Evolutionary conservation across 2,888 invertebrate genomes (phyloP).

Genomic region (Diarsia brunnea): DNA sequence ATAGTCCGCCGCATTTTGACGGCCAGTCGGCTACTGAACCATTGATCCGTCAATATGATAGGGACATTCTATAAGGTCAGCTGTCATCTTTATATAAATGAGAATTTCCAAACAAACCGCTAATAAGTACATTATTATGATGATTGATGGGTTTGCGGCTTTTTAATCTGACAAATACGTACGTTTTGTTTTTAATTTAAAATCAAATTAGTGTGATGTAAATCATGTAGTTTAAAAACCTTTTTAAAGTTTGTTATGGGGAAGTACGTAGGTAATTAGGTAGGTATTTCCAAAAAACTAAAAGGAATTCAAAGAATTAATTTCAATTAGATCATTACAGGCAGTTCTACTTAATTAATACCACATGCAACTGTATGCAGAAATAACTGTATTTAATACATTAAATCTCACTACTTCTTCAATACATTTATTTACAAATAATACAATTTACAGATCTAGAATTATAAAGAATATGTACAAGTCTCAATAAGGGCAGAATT

Average conservation of each 20-base stretch:
- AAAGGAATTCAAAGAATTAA: too few species aligned
- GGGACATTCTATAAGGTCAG: slow-evolving; percentile 13
- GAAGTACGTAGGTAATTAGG: background rate
- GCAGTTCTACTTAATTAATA: too few species aligned
- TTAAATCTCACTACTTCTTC: background rate
- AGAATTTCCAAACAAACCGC: slow-evolving; percentile 24
- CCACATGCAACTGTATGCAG: background rate
- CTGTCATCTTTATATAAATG: slow-evolving; percentile 29
- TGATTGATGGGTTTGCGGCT: slow-evolving; percentile 34
- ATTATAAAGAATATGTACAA: too few species aligned
- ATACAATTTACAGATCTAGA: too few species aligned
- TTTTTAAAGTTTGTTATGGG: background rate
- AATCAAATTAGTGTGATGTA: slow-evolving; percentile 17
- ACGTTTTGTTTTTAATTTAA: slow-evolving; percentile 32
- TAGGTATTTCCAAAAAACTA: background rate
- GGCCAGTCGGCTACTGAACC: background rate
- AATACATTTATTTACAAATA: too few species aligned
- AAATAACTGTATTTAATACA: background rate
- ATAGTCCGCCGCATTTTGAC: slow-evolving; percentile 18
- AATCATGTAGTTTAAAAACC: background rate
- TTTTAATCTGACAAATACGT: slow-evolving; percentile 37
- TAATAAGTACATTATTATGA: slow-evolving; percentile 27
- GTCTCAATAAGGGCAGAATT: too few species aligned
- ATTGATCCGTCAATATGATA: slow-evolving; percentile 3
- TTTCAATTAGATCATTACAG: too few species aligned